Evolutionary conservation across 2,888 invertebrate species (phyloP), one percentile per base, ranked within the genome.

Genomic region (Eilema sororculum): DNA sequence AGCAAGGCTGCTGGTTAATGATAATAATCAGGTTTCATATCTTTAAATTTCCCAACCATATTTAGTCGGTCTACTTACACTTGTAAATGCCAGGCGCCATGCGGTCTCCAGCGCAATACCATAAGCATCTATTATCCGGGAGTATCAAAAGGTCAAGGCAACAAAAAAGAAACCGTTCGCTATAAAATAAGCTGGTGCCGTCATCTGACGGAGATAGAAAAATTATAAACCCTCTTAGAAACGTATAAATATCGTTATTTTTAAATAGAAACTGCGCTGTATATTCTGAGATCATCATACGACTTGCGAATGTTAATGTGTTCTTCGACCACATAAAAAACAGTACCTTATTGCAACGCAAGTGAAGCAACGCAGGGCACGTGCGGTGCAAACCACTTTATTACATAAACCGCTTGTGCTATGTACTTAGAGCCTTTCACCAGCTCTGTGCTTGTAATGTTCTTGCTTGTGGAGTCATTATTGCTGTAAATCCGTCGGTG

Each of bases 361-460:
- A 80, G 72, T 83, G 79, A 81, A 78, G 79, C 77, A 81, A 85
- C 72, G 65, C 73, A 72, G 76, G 82, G 84, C 88, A 86, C 87
- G 87, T 86, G 88, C 84, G 80, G 71, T 83, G 80, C 80, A 81
- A 83, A 79, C 82, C 80, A 82, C 80, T 75, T 79, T 79, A 86
- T 92, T 92, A 90, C 87, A 90, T 91, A 91, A 93, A 87, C 86
- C 81, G 84, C 78, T 84, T 84, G 81, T 82, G 81, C 82, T 67
- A 67, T 73, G 83, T 84, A 82, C 84, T 86, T 76, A 77, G 80
- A 82, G 86, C 91, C 91, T 92, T 92, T 93, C 92, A 89, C 92
- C 88, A 84, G 77, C 86, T 85, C 82, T 87, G 87, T 85, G 88
- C 82, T 81, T 85, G 88, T 86, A 87, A 90, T 90, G 90, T 91